Evolutionary conservation across 2,888 invertebrate genomes (phyloP).

Genomic region (Dicycla oo): DNA sequence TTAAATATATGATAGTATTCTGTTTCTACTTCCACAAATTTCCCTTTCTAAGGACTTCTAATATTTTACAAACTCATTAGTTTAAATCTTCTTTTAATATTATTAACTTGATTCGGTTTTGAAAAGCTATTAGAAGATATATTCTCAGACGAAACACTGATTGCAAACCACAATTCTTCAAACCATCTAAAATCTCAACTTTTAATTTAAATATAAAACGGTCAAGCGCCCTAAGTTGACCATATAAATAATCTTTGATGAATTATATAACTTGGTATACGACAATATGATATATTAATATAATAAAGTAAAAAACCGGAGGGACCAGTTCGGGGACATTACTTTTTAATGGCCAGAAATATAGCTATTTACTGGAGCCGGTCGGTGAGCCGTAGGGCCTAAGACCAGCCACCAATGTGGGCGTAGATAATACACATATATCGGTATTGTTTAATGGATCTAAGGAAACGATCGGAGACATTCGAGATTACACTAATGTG

Average conservation of each 20-base stretch:
- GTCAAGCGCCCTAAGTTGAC: constrained; percentile 80
- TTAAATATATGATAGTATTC: too few relatives aligned
- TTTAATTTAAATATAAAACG: constrained; percentile 71
- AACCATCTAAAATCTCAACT: constrained; percentile 64
- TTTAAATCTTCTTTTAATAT: not conserved
- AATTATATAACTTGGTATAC: constrained; percentile 83
- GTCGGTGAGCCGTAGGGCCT: constrained; percentile 67
- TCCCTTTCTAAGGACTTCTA: not conserved
- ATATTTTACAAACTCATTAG: too few relatives aligned
- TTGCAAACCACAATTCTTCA: constrained; percentile 37
- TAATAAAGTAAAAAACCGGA: constrained; percentile 65
- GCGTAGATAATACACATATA: constrained; percentile 79
- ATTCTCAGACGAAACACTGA: constrained; percentile 15
- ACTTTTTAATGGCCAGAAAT: constrained; percentile 84
- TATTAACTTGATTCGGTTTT: not conserved
- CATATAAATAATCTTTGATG: constrained; percentile 86
- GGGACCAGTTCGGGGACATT: constrained; percentile 79
- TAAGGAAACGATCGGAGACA: constrained; percentile 76
- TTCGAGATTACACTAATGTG: constrained; percentile 68
- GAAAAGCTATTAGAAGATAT: not conserved
- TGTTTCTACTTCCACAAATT: not conserved
- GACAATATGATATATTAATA: constrained; percentile 85
- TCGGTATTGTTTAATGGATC: constrained; percentile 76
- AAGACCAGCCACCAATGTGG: constrained; percentile 79
- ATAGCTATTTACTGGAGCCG: constrained; percentile 79